Base-by-base conservation (phyloP, 2,888 invertebrate genomes). In the Dinocampus coccinellae region DNA sequence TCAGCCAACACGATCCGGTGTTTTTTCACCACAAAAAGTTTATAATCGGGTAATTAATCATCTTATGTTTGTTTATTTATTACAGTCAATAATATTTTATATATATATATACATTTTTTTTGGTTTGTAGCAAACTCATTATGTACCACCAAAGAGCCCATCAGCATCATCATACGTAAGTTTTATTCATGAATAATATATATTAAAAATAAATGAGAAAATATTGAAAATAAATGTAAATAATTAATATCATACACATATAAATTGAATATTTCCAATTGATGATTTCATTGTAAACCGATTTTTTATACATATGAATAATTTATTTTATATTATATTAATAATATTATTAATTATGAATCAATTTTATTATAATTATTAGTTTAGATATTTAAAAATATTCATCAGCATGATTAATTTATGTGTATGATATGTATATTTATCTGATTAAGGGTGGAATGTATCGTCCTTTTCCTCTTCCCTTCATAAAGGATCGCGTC, bases 1-100 rank as follows among this genome's bases (percentile, higher is more conserved):
- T 79, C 89, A 90, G 81, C 93, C 94, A 77, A 92, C 92, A 72
- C 93, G 93, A 85, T 90, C 92, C 82, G 94, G 92, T 89, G 92
- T 95, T 85, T 96, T 94, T 90, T 90, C 93, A 76, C 92, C 93
- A 80, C 92, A 91, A 68, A 89, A 85, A 79, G 80, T 88, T 89
- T 80, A 88, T 73, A 83, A 82, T 64, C 80, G 29, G 33, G 58
- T 33, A 58, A 58, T 16, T 33, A 24, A 26, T 29, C n/a, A n/a
- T n/a, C n/a, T n/a, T n/a, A n/a, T n/a, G n/a, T n/a, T n/a, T n/a
- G n/a, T n/a, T n/a, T n/a, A n/a, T n/a, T n/a, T n/a, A n/a, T n/a
- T n/a, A n/a, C n/a, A n/a, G n/a, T n/a, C n/a, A n/a, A n/a, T n/a
- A n/a, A n/a, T n/a, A n/a, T n/a, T n/a, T n/a, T n/a, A 29, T 29